These are phyloP conservation scores for Phylloscopus trochiloides DNA, from an alignment of 2,113 vertebrate species.

Conservation along the genomic window DNA sequence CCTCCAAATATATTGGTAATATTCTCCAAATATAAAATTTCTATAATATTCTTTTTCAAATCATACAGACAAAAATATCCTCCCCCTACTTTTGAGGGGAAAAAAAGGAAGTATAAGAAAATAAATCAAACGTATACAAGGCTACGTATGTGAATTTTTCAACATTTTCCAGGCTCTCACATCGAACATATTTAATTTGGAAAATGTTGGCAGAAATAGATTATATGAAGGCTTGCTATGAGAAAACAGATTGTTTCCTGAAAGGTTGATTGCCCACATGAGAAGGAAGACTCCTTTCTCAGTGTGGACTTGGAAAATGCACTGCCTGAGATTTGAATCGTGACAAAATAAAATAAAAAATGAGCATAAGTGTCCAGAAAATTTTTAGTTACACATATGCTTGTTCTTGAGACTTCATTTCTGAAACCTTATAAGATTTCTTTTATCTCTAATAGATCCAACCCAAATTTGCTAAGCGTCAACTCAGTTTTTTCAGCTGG, in stretches of 20 bases:
- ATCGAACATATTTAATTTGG: not conserved
- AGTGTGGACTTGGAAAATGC: not conserved
- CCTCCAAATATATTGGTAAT: not conserved
- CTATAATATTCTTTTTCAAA: not conserved
- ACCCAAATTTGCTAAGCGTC: not conserved
- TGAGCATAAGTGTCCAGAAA: not conserved
- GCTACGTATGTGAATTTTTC: fast-evolving
- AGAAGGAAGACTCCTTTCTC: not conserved
- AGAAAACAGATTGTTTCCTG: not conserved
- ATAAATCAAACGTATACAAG: not conserved
- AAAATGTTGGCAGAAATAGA: not conserved
- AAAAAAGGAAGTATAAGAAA: not conserved
- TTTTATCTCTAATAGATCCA: not conserved
- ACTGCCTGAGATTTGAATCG: not conserved
- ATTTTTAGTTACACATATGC: not conserved
- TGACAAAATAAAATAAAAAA: not conserved
- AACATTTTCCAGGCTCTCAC: not conserved
- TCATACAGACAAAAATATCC: not conserved
- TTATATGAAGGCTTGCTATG: not conserved
- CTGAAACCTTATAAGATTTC: not conserved
- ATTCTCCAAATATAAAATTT: not conserved
- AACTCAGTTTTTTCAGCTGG: not conserved
- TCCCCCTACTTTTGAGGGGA: fast-evolving
- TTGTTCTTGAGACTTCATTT: not conserved
- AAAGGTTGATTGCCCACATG: not conserved